phyloP scores from a whole-genome alignment of 2,888 invertebrate genomes.

The Drosophila kambysellisi region DNA sequence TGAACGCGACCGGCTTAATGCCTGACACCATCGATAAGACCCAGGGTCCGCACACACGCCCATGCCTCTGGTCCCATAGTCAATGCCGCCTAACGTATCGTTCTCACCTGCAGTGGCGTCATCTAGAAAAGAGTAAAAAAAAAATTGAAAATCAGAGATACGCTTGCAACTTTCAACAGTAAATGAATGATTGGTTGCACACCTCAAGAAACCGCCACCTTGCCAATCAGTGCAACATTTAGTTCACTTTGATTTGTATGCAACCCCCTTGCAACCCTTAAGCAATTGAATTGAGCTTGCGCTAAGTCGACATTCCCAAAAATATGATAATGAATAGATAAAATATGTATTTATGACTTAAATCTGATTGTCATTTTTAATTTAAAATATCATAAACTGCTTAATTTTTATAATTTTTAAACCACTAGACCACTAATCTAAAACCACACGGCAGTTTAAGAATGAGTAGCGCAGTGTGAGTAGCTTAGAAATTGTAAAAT shows the following conservation, averaged over 20 bases:
- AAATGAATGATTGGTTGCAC: conserved; percentile 39
- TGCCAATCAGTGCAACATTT: conserved; percentile 11
- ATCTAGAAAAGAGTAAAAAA: conserved; percentile 82
- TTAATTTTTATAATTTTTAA: not conserved
- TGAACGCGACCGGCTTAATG: conserved; percentile 87
- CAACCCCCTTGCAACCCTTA: not conserved
- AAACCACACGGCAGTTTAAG: too few relatives aligned
- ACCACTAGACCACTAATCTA: not conserved
- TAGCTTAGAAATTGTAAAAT: too few relatives aligned
- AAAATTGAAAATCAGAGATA: not conserved
- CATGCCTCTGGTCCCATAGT: conserved; percentile 96
- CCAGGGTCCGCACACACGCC: conserved; percentile 95
- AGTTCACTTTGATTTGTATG: not conserved
- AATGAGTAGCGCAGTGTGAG: too few relatives aligned
- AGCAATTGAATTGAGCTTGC: not conserved
- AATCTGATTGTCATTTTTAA: not conserved
- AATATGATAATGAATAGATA: not conserved
- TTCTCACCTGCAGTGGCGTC: conserved; percentile 89
- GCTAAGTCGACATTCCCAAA: not conserved
- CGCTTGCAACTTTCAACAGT: not conserved
- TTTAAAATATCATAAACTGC: not conserved
- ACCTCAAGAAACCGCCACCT: conserved; percentile 52
- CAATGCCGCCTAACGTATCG: conserved; percentile 91
- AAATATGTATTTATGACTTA: not conserved
- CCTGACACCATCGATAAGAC: conserved; percentile 89